Base-by-base conservation (phyloP, 2,888 invertebrate species). In the Pheosia gnoma region DNA sequence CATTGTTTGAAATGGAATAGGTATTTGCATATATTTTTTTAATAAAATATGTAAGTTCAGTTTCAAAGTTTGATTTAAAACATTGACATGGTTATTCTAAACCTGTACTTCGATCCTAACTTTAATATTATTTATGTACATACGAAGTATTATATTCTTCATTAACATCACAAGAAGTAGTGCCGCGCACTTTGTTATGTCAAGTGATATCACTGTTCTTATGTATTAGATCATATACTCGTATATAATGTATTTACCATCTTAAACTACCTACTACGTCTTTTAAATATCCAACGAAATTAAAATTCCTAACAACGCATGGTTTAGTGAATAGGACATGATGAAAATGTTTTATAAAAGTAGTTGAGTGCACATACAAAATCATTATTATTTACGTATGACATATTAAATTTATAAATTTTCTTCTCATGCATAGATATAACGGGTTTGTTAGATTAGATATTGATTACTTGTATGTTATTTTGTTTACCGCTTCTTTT, bases 401-500 rank as follows among this genome's bases (percentile, higher is more conserved):
- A 58, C 56, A 68, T 72, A 73, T 68, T 69, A 67, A 63, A 72
- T 62, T 25, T 39, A 59, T 66, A 67, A 60, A 66, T 62, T 75
- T 75, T 75, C 62, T 71, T 75, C 25, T 25, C 25, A 78, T 78
- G 65, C 62, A 75, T 84, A 84, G 79, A 77, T 65, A 72, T 77
- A 70, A 77, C 78, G 75, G 77, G 75, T 84, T 82, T 82, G 80
- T 83, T 81, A 80, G 25, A 75, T 78, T 84, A 77, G 79, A 74
- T 62, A 74, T 68, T 72, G 62, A 79, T 77, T 76, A 70, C 74
- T 67, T 77, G 74, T 80, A 76, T 79, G 83, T 81, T 80, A 74
- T 84, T 85, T 82, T 76, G 83, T 85, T 82, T 84, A 75, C 64
- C 80, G 78, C 88, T 87, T 89, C 84, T 82, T 88, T 82, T 81